Evolutionary conservation across 2,113 vertebrate genomes (phyloP).

Genomic region (Mustela lutreola): DNA sequence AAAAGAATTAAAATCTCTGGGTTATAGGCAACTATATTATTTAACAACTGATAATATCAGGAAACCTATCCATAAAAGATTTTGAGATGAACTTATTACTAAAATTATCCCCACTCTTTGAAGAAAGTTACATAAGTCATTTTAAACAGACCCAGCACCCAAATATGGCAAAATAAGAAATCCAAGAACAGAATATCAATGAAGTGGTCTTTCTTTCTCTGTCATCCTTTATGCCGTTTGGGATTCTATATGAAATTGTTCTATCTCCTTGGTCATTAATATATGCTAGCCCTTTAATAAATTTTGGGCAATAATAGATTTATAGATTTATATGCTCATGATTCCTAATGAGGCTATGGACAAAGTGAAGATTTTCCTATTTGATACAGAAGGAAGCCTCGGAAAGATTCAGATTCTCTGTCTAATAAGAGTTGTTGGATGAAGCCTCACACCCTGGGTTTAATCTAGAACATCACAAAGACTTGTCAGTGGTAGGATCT

Average conservation of each 20-base stretch:
- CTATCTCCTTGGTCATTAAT: slow-evolving; percentile 55
- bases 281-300: not conserved
- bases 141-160: slow-evolving; percentile 64
- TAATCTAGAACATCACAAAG: not conserved
- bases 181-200: slow-evolving; percentile 39
- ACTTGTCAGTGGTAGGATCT: not conserved
- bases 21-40: slow-evolving; percentile 80
- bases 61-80: slow-evolving; percentile 70
- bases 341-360: not conserved
- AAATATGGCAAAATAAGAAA: slow-evolving; percentile 55
- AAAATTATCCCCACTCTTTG: slow-evolving; percentile 81
- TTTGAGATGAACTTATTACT: slow-evolving; percentile 73
- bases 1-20: slow-evolving; percentile 84
- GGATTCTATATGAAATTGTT: not conserved
- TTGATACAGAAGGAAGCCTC: not conserved
- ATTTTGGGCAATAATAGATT: not conserved
- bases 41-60: slow-evolving; percentile 80
- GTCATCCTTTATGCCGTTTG: not conserved
- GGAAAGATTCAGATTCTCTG: not conserved
- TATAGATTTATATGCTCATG: not conserved
- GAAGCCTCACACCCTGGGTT: not conserved
- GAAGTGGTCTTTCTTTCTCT: slow-evolving; percentile 54
- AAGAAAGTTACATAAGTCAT: slow-evolving; percentile 80
- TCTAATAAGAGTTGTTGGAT: not conserved
- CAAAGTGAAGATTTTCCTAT: not conserved